A percentile compares a stretch with the other conserved stretches of the same genome.
These are phyloP conservation scores for Chelon auratus DNA, from an alignment of 2,797 vertebrate species.

Conservation along the genomic window DNA sequence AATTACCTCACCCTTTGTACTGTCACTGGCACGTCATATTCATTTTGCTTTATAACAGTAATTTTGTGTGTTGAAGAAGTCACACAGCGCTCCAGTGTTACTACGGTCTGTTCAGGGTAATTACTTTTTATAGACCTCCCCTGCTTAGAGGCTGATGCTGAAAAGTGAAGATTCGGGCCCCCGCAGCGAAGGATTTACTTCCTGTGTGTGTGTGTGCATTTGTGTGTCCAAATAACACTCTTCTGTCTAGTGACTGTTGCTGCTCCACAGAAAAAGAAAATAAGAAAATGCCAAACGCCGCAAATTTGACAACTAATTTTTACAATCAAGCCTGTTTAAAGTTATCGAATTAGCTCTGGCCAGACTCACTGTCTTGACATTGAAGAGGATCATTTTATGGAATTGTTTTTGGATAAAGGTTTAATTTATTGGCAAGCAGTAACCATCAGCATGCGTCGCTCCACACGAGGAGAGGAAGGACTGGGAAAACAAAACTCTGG, in stretches of 20 bases:
- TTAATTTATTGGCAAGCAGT: conserved; percentile 57
- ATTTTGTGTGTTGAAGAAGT: conserved; percentile 55
- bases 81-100: conserved; percentile 58
- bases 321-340: conserved; percentile 59
- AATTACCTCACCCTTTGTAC: not conserved
- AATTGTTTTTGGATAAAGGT: conserved; percentile 71
- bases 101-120: conserved; percentile 71
- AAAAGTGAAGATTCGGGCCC: conserved; percentile 66
- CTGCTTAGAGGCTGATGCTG: conserved; percentile 61
- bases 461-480: conserved; percentile 18
- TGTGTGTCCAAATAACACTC: not conserved
- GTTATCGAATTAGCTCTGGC: conserved; percentile 73
- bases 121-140: conserved; percentile 79
- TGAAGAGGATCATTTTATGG: conserved; percentile 62
- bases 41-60: not conserved
- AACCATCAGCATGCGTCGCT: conserved; percentile 50
- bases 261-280: conserved; percentile 26
- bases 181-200: conserved; percentile 46
- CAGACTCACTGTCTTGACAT: conserved; percentile 79
- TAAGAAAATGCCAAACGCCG: conserved; percentile 32
- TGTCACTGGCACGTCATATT: not conserved
- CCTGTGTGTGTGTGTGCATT: conserved; percentile 2
- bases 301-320: conserved; percentile 65
- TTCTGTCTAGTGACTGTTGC: conserved; percentile 22
- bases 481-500: conserved; percentile 30